Evolutionary conservation across 2,797 vertebrate species (phyloP).

Genomic region (Loris lydekkerianus): DNA sequence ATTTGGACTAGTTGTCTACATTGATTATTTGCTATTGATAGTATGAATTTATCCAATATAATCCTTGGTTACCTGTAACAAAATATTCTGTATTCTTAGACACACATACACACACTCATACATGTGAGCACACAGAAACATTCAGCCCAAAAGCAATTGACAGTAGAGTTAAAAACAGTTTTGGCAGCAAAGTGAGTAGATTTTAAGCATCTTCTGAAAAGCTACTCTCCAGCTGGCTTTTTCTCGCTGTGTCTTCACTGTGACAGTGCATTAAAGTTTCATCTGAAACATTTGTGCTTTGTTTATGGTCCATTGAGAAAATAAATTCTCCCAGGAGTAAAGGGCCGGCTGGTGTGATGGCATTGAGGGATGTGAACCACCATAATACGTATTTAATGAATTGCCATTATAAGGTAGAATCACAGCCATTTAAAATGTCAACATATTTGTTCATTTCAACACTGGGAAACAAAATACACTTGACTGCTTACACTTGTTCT

Average conservation of each 20-base stretch:
- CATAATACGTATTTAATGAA: slow-evolving; percentile 66
- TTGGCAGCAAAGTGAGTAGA: not conserved
- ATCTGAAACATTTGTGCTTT: slow-evolving; percentile 64
- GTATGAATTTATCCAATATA: slow-evolving; percentile 30
- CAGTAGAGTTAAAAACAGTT: not conserved
- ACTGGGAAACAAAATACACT: slow-evolving; percentile 3
- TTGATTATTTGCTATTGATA: not conserved
- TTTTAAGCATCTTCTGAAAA: slow-evolving; percentile 28
- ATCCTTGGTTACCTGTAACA: not conserved
- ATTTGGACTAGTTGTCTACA: not conserved
- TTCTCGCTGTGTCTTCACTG: not conserved
- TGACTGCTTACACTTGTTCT: not conserved
- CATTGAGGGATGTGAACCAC: not conserved
- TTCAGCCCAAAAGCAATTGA: not conserved
- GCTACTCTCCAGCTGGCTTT: not conserved
- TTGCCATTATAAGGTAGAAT: slow-evolving; percentile 32
- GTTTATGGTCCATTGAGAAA: slow-evolving; percentile 59
- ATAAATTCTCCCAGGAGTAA: slow-evolving; percentile 57
- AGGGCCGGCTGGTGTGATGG: accelerated
- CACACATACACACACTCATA: not conserved
- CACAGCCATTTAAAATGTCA: slow-evolving; percentile 39
- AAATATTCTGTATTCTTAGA: slow-evolving; percentile 18
- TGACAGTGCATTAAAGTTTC: not conserved
- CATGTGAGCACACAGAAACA: not conserved
- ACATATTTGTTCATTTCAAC: not conserved